Evolutionary conservation across 2,888 invertebrate species (phyloP).

Genomic region (Pristionchus arcanus): DNA sequence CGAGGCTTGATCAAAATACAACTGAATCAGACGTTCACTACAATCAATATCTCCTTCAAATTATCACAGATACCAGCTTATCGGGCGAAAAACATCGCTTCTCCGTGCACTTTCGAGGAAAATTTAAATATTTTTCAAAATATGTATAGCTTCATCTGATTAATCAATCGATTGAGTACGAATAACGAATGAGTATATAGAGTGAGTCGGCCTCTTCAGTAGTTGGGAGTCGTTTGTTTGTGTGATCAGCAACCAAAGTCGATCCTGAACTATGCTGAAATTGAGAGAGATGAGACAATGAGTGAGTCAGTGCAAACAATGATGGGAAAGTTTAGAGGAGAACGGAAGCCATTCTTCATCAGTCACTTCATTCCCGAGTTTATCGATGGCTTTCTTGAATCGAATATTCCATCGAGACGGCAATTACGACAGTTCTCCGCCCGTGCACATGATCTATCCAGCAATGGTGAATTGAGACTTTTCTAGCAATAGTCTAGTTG

Average conservation of each 20-base stretch:
- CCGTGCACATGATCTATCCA: constrained; percentile 31
- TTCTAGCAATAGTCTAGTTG: too few species aligned
- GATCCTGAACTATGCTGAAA: constrained; percentile 37
- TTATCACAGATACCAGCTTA: too few species aligned
- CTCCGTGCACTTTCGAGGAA: too few species aligned
- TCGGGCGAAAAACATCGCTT: too few species aligned
- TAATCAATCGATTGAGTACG: constrained; percentile 60
- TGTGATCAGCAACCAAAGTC: constrained; percentile 4
- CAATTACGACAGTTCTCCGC: constrained; percentile 14
- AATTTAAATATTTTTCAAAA: too few species aligned
- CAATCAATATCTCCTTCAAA: too few species aligned
- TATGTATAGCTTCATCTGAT: constrained; percentile 66
- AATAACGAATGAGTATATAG: not conserved
- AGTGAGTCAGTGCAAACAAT: constrained; percentile 28
- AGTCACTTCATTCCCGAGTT: not conserved
- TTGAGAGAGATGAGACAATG: constrained; percentile 29
- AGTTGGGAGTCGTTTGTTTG: constrained; percentile 13
- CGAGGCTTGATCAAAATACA: too few species aligned
- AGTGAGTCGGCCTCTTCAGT: not conserved
- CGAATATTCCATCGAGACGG: not conserved
- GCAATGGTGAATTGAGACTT: too few species aligned
- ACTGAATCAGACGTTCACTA: too few species aligned
- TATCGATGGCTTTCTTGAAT: constrained; percentile 13
- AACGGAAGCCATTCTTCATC: constrained; percentile 16
- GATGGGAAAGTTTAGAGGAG: not conserved